Percentiles rank a stretch among this genome's conserved stretches.
These are phyloP conservation scores for Engraulis encrasicolus DNA, from an alignment of 2,113 vertebrate species.

Conservation along the genomic window DNA sequence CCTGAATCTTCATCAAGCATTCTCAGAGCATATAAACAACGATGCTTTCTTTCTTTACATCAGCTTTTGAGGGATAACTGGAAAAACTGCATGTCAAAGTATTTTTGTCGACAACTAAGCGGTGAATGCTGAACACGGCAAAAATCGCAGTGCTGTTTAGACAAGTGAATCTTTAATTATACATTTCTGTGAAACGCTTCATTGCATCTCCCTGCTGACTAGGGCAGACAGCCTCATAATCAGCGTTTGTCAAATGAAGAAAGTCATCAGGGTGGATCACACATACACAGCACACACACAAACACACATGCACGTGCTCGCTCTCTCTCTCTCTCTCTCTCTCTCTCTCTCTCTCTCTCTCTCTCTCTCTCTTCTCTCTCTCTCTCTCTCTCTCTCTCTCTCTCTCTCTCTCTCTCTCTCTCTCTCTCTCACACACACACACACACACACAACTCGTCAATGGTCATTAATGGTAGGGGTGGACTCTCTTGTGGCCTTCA, in stretches of 20 bases:
- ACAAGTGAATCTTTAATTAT: background rate
- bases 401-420: too few species aligned
- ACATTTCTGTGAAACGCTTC: background rate
- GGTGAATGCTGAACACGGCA: background rate
- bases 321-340: too few species aligned
- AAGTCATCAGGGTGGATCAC: slow-evolving; percentile 2
- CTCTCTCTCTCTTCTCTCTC: too few species aligned
- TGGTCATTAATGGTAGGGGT: too few species aligned
- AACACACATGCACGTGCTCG: too few species aligned
- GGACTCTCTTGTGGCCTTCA: too few species aligned
- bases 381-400: too few species aligned
- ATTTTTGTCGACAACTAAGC: background rate
- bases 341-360: too few species aligned
- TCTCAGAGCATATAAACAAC: too few species aligned
- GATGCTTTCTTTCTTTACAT: background rate
- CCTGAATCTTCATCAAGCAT: too few species aligned
- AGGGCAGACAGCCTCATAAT: background rate
- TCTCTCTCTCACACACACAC: too few species aligned
- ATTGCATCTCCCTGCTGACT: background rate
- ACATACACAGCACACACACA: background rate
- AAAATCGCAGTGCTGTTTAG: background rate
- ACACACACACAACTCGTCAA: too few species aligned
- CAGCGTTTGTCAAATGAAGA: background rate
- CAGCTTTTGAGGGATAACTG: background rate
- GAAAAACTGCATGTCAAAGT: background rate